Base-by-base conservation (phyloP, 2,888 invertebrate species). In the Argyra leucocephala region DNA sequence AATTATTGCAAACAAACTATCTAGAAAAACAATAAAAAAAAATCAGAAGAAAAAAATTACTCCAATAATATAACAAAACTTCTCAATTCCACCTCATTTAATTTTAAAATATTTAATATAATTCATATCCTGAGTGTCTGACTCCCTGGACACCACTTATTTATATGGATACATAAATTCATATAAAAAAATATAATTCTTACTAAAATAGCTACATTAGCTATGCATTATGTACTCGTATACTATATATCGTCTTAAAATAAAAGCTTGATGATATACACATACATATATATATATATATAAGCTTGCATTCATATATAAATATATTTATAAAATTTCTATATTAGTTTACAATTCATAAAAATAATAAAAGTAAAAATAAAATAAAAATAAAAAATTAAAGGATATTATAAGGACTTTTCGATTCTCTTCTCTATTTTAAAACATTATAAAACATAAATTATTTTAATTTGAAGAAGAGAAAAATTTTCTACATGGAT, bases 81-180 rank as follows among this genome's bases (percentile, higher is more conserved):
- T 48, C 48, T 48, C 48, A 9, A 48, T 48, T 48, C 48, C 48
- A 48, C 18, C 5, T 48, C 48, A 48, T 48, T 48, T 18, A 48
- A 48, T 48, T 48, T 48, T 48, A 48, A 48, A 12, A 48, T 48
- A 48, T 18, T 48, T 48, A 48, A 48, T 48, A 48, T 48, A 48
- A 48, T 48, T 48, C 48, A 48, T 48, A 15, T 48, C 48, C n/a
- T 48, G 15, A 15, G 18, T 48, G 48, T 48, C 48, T 48, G 48
- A 18, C 48, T 48, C 48, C 48, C 48, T 48, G 48, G 48, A 48
- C 48, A 48, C 31, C 31, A 31, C 12, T 31, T 31, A 6, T 4
- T 31, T 31, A 31, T 31, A 31, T 31, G 7, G 4, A 26, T 26
- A 26, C 7, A 26, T 26, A 26, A 6, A 26, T 26, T n/a, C n/a